Base-by-base conservation (phyloP, 2,888 invertebrate genomes). In the Monochamus alternatus region DNA sequence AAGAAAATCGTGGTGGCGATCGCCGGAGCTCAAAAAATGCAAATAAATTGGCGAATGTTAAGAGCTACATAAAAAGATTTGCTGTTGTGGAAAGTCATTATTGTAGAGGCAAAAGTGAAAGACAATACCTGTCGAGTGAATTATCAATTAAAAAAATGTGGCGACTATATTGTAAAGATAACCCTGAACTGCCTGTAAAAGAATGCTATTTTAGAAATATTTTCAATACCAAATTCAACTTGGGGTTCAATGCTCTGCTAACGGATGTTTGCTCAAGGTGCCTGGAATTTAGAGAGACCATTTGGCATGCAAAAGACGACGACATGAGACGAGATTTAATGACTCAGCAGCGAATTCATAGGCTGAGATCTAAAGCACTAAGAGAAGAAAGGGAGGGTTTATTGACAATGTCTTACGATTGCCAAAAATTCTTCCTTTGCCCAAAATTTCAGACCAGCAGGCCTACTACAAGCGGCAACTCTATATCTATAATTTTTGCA, bases 251-350 rank as follows among this genome's bases (percentile, higher is more conserved):
- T 22, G 22, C 55, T 5, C 55, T 3, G n/a, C 5, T n/a, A 55
- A 60, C 60, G 5, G 60, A 60, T 31, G 60, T 44, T 5, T 64
- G 64, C 22, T 64, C 64, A 2, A 12, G 44, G 3, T 64, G 64
- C 3, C 3, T n/a, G 12, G 64, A 64, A 44, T 44, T 64, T 14
- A 43, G 43, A 43, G 64, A 64, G 14, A 43, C 5, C n/a, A 64
- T 43, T 43, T 43, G 14, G 22, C 10, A 14, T n/a, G 44, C 38
- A 44, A 64, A 64, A 5, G 22, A 14, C n/a, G 2, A 14, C 9
- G 14, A n/a, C n/a, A 2, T 38, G 5, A 12, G 2, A 22, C 0
- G n/a, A 9, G 3, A 64, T 43, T 44, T 43, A 14, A 3, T 64
- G 14, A 44, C 43, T 4, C 5, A 64, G 14, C 38, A 62, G 12